Base-by-base conservation (phyloP, 2,797 vertebrate genomes). In the Luscinia megarhynchos region DNA sequence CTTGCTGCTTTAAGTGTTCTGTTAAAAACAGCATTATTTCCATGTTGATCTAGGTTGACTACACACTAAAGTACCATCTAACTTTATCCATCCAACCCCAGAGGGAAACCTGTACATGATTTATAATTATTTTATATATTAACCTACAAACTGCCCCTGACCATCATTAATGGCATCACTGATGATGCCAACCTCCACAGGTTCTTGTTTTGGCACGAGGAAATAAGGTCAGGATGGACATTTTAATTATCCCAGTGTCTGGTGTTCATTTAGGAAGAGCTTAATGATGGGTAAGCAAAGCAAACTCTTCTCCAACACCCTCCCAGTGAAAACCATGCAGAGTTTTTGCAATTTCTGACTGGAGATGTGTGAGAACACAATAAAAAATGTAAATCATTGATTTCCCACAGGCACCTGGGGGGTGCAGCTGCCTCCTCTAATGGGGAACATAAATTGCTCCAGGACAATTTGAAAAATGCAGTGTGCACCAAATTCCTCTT, bases 1-100 rank as follows among this genome's bases (percentile, higher is more conserved):
- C 94, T 89, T 96, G 95, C 84, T 75, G 92, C 96, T 97, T 97
- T 55, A 98, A 79, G 78, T 72, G 84, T 43, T 97, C 97, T 98
- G 95, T 95, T 76, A 95, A 94, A 96, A 70, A 74, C 86, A 97
- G 45, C 19, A 34, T 66, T 45, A 55, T 81, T 73, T 87, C 66
- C 82, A 84, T 54, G 41, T 20, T 76, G 40, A 53, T 57, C 18
- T 20, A 30, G 26, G 80, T 5, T 45, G 46, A n/a, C 24, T 68
- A 2, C 1, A 40, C 45, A 45, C 82, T 51, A 1, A 86, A 88
- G 20, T 40, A 64, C 50, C 62, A 17, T 3, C 7, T 4, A 40
- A 29, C 48, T 88, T 86, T 54, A 59, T 13, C 21, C 69, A 84
- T 22, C 26, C 87, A 74, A 50, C 9, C 36, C 32, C 2, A 2